A percentile compares a stretch with the other conserved stretches of the same genome.
Conservation (phyloP, 2,888 invertebrate species). For the Sialis lutaria region DNA sequence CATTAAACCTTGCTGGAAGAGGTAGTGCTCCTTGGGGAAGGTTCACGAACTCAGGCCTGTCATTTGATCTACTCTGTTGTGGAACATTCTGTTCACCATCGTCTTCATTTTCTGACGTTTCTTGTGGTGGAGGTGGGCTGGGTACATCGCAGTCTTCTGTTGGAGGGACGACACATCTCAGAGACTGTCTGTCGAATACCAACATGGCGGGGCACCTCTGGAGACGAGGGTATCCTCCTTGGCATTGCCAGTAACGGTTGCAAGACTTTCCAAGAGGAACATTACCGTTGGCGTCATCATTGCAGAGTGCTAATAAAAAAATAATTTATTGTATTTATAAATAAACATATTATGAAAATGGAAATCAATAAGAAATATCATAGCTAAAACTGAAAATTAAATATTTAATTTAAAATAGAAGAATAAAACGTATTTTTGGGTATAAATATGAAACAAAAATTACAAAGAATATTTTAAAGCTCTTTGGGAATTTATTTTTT, state of each 20-base stretch:
- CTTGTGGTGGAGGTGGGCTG: constrained; percentile 50
- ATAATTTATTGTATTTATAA: too few species aligned
- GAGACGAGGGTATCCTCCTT: constrained; percentile 80
- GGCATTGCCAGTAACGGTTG: constrained; percentile 89
- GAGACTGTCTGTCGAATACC: constrained; percentile 65
- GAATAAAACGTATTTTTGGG: too few species aligned
- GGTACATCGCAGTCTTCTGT: constrained; percentile 80
- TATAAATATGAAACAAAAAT: too few species aligned
- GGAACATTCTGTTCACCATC: constrained; percentile 22
- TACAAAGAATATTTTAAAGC: too few species aligned
- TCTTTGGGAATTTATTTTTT: too few species aligned
- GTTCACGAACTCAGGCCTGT: constrained; percentile 16
- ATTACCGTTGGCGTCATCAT: constrained; percentile 80
- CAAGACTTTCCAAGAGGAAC: constrained; percentile 83
- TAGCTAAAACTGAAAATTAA: too few species aligned
- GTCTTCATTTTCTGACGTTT: constrained; percentile 31
- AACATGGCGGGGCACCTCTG: constrained; percentile 83
- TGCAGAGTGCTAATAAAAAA: constrained; percentile 64
- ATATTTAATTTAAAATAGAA: too few species aligned
- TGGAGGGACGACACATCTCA: constrained; percentile 75
- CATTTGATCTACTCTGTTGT: constrained; percentile 13
- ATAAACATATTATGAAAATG: too few species aligned
- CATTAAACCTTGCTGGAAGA: constrained; percentile 18
- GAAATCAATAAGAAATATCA: too few species aligned
- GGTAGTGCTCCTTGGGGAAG: constrained; percentile 25